Conservation (phyloP, 2,888 invertebrate genomes). For the Terebella lapidaria region DNA sequence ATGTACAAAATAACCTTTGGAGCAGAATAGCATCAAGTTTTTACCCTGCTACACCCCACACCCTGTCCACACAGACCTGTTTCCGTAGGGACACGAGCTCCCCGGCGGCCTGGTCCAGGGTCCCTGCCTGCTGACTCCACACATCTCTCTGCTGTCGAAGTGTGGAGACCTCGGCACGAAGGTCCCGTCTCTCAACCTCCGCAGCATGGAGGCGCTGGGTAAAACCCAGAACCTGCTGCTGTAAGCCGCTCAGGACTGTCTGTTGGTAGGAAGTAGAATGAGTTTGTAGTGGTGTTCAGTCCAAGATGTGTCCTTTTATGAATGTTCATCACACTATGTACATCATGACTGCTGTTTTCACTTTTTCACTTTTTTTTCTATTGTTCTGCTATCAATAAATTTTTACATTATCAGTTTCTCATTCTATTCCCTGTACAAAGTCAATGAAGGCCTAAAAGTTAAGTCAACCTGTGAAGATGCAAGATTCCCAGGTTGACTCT, state of each 20-base stretch:
- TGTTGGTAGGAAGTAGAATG: neutral
- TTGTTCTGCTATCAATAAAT: no score
- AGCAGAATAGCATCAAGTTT: no score
- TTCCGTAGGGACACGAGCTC: neutral
- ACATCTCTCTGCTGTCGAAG: neutral
- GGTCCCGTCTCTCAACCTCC: conserved; percentile 39
- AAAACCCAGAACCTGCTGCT: conserved; percentile 43
- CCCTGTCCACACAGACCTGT: conserved; percentile 1
- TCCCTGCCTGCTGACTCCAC: neutral
- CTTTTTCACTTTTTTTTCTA: no score
- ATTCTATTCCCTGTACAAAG: no score
- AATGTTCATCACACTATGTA: no score
- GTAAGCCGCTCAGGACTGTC: conserved; percentile 11
- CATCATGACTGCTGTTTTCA: no score
- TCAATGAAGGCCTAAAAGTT: no score
- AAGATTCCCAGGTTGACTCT: neutral
- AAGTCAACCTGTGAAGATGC: neutral
- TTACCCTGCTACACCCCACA: no score
- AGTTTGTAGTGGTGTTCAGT: no score
- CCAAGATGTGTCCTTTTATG: no score
- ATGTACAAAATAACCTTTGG: no score
- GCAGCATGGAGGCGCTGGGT: conserved; percentile 41
- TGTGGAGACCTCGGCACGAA: conserved; percentile 32
- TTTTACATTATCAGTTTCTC: no score
- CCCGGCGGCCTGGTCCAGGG: neutral